Base-by-base conservation (phyloP, 2,888 invertebrate genomes). In the Erebia palarica region DNA sequence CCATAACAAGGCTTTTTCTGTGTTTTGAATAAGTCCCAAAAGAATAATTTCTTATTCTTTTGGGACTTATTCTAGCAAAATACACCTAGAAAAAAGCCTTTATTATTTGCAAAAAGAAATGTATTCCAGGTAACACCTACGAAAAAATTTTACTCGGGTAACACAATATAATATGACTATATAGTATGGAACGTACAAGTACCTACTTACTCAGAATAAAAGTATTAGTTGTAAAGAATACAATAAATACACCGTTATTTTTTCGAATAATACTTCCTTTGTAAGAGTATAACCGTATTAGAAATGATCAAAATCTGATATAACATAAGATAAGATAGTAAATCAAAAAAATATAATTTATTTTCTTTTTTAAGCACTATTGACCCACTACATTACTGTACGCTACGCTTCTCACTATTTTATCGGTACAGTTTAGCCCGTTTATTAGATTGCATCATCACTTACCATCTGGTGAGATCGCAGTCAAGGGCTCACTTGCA, bases 21-120 rank as follows among this genome's bases (percentile, higher is more conserved):
- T 57, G 44, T n/a, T 66, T 58, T 44, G 44, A 66, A 66, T 57
- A 66, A 55, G 57, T 66, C 57, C 65, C 44, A 14, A 57, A 66
- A 66, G 66, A 66, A 66, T 14, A 55, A 11, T 36, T 36, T 36
- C 36, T 36, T 36, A 36, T 36, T 36, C 36, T 36, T 36, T 36
- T 7, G 36, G 36, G 36, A 65, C 44, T 44, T 57, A 18, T 65
- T 3, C 4, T 44, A 47, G 55, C 57, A n/a, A 65, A 65, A 65
- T 14, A 58, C 57, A 18, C 47, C 44, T 21, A 47, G 14, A 21
- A 58, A 57, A 66, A 44, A 65, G 57, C 13, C 42, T 57, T 55
- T 44, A 58, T 58, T 66, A 66, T 66, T 58, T 58, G 18, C n/a
- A 1, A 58, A 66, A 66, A 58, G 55, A 47, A 66, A 58, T 57